These are phyloP conservation scores for Diacarnus erythraeanus DNA, from an alignment of 37 sponge, comb jelly and placozoan genomes.

Conservation along the genomic window DNA sequence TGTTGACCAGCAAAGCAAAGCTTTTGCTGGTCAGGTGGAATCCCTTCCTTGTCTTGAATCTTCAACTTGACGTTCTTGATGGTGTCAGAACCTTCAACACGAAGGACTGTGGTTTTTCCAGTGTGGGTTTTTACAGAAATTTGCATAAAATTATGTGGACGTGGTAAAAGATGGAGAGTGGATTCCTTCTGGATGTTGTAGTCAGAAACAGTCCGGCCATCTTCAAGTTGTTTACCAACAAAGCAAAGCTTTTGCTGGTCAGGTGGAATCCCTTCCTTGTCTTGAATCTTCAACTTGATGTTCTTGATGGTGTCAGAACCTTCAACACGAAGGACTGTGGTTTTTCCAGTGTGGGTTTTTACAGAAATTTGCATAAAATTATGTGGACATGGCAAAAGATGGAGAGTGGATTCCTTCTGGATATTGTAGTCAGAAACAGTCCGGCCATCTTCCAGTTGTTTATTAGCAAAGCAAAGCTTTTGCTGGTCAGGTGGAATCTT, in stretches of 20 bases:
- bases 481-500: conserved; percentile 85
- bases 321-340: conserved; percentile 88
- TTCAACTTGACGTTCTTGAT: conserved; percentile 89
- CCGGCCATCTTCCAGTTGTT: conserved; percentile 87
- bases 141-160: conserved; percentile 56
- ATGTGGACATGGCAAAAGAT: conserved; percentile 52
- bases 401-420: conserved; percentile 86
- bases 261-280: conserved; percentile 92
- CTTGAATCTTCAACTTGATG: conserved; percentile 88
- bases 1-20: conserved; percentile 61
- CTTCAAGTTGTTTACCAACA: conserved; percentile 64
- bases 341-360: conserved; percentile 60
- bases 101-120: conserved; percentile 85
- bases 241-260: conserved; percentile 87
- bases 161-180: conserved; percentile 82
- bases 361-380: conserved; percentile 57
- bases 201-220: conserved; percentile 81
- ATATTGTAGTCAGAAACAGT: conserved; percentile 88
- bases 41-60: conserved; percentile 92
- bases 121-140: conserved; percentile 56
- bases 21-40: conserved; percentile 91
- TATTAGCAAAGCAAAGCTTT: conserved; percentile 79
- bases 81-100: conserved; percentile 79
- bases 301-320: conserved; percentile 82
- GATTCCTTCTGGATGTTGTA: conserved; percentile 95